A percentile compares a stretch with the other conserved stretches of the same genome.
Evolutionary conservation across 2,113 vertebrate genomes (phyloP).

Genomic region (Urocynchramus pylzowi): DNA sequence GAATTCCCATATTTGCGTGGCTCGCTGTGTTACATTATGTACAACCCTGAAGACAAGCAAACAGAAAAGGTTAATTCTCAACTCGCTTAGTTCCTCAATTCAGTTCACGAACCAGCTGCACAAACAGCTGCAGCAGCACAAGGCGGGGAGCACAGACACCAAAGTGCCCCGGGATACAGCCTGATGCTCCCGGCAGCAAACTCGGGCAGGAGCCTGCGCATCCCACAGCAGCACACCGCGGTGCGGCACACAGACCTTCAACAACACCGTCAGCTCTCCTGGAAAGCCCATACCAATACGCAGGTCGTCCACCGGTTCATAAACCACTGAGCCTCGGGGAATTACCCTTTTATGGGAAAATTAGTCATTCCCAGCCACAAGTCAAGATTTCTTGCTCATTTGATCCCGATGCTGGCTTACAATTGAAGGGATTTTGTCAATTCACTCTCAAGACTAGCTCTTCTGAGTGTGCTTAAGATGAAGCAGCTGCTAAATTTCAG

Average conservation of each 20-base stretch:
- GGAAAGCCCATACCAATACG: accelerated
- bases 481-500: not conserved
- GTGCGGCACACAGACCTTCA: not conserved
- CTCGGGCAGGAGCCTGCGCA: not conserved
- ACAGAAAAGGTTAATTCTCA: not conserved
- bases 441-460: not conserved
- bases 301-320: not conserved
- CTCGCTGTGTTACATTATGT: not conserved
- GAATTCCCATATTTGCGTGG: not conserved
- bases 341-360: not conserved
- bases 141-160: accelerated
- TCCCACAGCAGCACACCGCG: not conserved
- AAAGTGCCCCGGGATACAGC: accelerated
- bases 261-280: not conserved
- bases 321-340: not conserved
- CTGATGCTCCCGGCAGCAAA: not conserved
- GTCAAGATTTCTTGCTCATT: not conserved
- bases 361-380: not conserved
- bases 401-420: not conserved
- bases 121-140: not conserved
- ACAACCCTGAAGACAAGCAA: not conserved
- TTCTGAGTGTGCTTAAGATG: not conserved
- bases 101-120: not conserved
- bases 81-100: not conserved
- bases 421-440: not conserved